Percentiles rank a stretch among this genome's conserved stretches.
These are phyloP conservation scores for Leptopterna dolabrata DNA, from an alignment of 2,888 invertebrate species.

Conservation along the genomic window DNA sequence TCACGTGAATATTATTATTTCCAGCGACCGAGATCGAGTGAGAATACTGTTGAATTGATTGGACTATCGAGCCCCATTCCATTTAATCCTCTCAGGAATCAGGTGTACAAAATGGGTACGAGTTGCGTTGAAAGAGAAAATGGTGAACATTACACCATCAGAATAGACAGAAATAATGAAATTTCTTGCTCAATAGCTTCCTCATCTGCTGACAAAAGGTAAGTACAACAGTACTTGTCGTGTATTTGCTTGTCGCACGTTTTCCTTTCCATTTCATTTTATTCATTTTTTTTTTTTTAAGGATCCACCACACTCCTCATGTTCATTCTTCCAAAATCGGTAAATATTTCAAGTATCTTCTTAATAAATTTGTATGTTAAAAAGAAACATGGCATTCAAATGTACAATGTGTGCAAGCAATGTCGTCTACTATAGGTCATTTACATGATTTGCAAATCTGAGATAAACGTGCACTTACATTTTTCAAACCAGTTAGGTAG, in stretches of 20 bases:
- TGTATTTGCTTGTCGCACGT: not conserved
- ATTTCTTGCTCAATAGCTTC: slow-evolving; percentile 26
- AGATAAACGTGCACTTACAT: too few relatives aligned
- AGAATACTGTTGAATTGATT: not conserved
- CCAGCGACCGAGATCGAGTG: not conserved
- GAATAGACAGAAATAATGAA: slow-evolving; percentile 39
- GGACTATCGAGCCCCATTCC: not conserved
- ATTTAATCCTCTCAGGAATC: not conserved
- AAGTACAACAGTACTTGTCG: not conserved
- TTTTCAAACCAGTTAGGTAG: too few relatives aligned
- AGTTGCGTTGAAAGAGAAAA: slow-evolving; percentile 44
- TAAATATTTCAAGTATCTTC: not conserved
- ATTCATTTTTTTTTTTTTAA: not conserved
- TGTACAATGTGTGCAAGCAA: too few relatives aligned
- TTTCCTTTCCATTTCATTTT: not conserved
- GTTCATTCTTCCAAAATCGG: not conserved
- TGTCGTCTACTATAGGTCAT: too few relatives aligned
- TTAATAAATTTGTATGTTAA: too few relatives aligned
- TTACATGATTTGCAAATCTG: too few relatives aligned
- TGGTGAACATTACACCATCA: slow-evolving; percentile 38
- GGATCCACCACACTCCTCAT: not conserved
- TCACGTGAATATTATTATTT: too few relatives aligned
- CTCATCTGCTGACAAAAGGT: slow-evolving; percentile 1
- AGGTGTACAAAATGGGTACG: slow-evolving; percentile 22
- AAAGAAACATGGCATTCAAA: too few relatives aligned